Evolutionary conservation across 2,113 vertebrate genomes (phyloP).

Genomic region (Triplophysa dalaica): DNA sequence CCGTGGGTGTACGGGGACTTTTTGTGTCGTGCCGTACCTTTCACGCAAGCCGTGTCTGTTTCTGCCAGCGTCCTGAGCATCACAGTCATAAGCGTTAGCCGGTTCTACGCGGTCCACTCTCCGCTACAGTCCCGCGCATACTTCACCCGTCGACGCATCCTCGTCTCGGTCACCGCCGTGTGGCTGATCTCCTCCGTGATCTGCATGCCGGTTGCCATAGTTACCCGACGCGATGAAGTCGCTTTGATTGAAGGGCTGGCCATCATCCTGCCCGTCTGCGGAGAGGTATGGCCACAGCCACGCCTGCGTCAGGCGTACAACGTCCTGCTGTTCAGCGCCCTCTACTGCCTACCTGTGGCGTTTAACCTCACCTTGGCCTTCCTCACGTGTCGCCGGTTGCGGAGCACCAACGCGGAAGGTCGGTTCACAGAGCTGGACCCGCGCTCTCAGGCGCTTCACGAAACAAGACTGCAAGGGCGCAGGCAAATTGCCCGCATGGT

Average conservation of each 20-base stretch:
- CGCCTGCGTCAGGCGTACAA: constrained; percentile 66
- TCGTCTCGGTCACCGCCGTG: constrained; percentile 62
- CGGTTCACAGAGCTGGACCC: constrained; percentile 51
- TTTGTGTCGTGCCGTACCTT: constrained; percentile 68
- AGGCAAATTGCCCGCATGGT: constrained; percentile 71
- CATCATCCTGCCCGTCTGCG: constrained; percentile 66
- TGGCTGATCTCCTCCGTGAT: constrained; percentile 65
- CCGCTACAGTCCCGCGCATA: constrained; percentile 65
- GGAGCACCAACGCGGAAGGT: constrained; percentile 50
- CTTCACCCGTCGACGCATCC: constrained; percentile 63
- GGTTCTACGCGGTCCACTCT: constrained; percentile 70
- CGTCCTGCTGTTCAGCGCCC: constrained; percentile 66
- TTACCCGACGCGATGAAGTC: constrained; percentile 64
- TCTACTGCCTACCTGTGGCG: constrained; percentile 67
- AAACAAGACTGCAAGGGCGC: constrained; percentile 60
- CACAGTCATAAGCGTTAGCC: constrained; percentile 68
- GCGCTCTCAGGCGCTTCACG: constrained; percentile 47
- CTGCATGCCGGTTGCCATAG: constrained; percentile 59
- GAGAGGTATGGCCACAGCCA: constrained; percentile 66
- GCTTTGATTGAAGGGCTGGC: constrained; percentile 67
- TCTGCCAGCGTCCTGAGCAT: constrained; percentile 70
- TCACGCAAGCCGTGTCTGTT: constrained; percentile 71
- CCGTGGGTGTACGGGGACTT: constrained; percentile 70
- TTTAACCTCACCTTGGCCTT: constrained; percentile 69
- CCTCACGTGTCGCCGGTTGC: constrained; percentile 62